Evolutionary conservation across 2,797 vertebrate genomes (phyloP).

Genomic region (Tokudaia muenninki): DNA sequence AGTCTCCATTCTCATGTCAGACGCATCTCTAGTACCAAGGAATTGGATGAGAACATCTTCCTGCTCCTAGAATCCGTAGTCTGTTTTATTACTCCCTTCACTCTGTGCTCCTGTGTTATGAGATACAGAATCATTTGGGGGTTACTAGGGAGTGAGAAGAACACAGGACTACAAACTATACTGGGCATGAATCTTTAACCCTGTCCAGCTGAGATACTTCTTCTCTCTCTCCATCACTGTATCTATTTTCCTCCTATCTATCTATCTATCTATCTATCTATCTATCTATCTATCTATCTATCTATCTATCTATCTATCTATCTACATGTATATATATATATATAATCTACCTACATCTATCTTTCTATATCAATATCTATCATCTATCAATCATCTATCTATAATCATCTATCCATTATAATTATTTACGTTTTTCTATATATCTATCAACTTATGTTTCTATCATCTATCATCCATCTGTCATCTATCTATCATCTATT

Average conservation of each 20-base stretch:
- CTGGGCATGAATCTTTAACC: neutral
- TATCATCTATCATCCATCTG: neutral
- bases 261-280: neutral
- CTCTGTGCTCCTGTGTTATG: neutral
- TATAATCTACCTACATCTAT: neutral
- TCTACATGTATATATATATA: neutral
- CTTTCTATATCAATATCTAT: neutral
- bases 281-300: neutral
- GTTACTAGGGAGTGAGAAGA: neutral
- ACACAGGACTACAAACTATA: neutral
- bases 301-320: neutral
- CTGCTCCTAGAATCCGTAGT: conserved; percentile 14
- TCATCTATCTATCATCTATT: too few relatives aligned
- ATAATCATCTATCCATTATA: neutral
- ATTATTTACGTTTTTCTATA: neutral
- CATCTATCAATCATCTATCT: neutral
- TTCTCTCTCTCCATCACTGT: neutral
- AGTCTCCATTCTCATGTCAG: neutral
- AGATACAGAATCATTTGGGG: neutral
- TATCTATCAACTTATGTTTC: neutral
- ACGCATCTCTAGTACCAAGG: conserved; percentile 35
- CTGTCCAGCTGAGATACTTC: neutral
- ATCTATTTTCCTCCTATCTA: neutral
- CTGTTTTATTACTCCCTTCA: neutral
- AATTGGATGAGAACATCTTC: conserved; percentile 26